These are phyloP conservation scores for Nemapogon koenigi DNA, from an alignment of 2,888 invertebrate species.

Conservation along the genomic window DNA sequence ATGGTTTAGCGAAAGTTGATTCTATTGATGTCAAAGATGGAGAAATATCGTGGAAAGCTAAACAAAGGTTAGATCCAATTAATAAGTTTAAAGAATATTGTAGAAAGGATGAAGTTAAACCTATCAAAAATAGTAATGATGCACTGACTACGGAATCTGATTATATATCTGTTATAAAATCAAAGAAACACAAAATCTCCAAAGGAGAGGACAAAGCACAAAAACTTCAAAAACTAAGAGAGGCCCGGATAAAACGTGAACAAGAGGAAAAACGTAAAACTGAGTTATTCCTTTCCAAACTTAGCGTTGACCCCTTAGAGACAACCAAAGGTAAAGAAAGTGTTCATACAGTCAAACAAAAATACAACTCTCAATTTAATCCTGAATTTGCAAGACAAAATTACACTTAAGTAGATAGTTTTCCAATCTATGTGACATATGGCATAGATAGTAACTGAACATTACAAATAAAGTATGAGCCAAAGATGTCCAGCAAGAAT, in stretches of 20 bases:
- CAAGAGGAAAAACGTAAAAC: constrained; percentile 75
- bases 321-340: constrained; percentile 16
- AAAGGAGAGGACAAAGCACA: constrained; percentile 30
- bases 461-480: too few relatives aligned
- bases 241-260: constrained; percentile 83
- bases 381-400: constrained; percentile 89
- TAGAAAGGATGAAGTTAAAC: background rate
- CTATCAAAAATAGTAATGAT: constrained; percentile 9
- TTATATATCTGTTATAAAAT: constrained; percentile 16
- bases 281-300: constrained; percentile 73
- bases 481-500: too few relatives aligned
- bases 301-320: constrained; percentile 39
- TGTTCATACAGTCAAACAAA: constrained; percentile 64
- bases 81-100: constrained; percentile 61
- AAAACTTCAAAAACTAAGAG: constrained; percentile 72
- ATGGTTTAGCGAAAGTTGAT: constrained; percentile 42
- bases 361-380: constrained; percentile 97
- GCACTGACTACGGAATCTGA: constrained; percentile 7
- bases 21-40: constrained; percentile 46
- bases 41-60: constrained; percentile 72
- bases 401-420: constrained; percentile 32
- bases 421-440: background rate
- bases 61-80: constrained; percentile 76
- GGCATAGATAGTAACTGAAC: too few relatives aligned
- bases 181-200: constrained; percentile 17